Evolutionary conservation across 53 echinoderm and acorn worm genomes (phyloP).

Genomic region (Crossaster papposus): DNA sequence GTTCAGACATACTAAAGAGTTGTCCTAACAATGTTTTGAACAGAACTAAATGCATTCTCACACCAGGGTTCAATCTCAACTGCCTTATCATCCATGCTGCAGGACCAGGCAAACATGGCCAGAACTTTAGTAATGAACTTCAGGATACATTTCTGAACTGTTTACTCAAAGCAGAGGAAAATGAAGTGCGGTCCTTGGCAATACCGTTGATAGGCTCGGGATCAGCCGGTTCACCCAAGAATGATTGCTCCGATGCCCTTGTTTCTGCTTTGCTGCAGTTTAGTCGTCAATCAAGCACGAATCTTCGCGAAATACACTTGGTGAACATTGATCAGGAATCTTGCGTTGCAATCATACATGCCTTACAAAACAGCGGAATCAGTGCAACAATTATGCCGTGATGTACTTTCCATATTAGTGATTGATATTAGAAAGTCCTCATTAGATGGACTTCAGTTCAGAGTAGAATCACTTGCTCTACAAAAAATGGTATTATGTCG

Average conservation of each 20-base stretch:
- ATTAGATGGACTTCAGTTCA: too few relatives aligned
- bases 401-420: background rate
- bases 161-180: background rate
- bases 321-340: slow-evolving; percentile 55
- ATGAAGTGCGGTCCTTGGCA: slow-evolving; percentile 26
- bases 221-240: slow-evolving; percentile 11
- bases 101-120: slow-evolving; percentile 17
- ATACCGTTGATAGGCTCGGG: slow-evolving; percentile 60
- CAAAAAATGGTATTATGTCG: too few relatives aligned
- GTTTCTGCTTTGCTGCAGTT: slow-evolving; percentile 25
- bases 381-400: background rate
- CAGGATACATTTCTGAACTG: slow-evolving; percentile 46
- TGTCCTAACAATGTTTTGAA: background rate
- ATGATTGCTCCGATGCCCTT: slow-evolving; percentile 45
- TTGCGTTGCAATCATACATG: background rate
- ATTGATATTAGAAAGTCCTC: background rate
- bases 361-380: background rate
- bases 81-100: slow-evolving; percentile 36
- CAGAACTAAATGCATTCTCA: slow-evolving; percentile 12
- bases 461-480: too few relatives aligned
- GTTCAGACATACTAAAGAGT: background rate
- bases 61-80: slow-evolving; percentile 25
- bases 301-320: slow-evolving; percentile 24
- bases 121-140: background rate
- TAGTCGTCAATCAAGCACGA: background rate